A percentile compares a stretch with the other conserved stretches of the same genome.
Evolutionary conservation across 2,113 vertebrate genomes (phyloP).

Genomic region (Colossoma macropomum): DNA sequence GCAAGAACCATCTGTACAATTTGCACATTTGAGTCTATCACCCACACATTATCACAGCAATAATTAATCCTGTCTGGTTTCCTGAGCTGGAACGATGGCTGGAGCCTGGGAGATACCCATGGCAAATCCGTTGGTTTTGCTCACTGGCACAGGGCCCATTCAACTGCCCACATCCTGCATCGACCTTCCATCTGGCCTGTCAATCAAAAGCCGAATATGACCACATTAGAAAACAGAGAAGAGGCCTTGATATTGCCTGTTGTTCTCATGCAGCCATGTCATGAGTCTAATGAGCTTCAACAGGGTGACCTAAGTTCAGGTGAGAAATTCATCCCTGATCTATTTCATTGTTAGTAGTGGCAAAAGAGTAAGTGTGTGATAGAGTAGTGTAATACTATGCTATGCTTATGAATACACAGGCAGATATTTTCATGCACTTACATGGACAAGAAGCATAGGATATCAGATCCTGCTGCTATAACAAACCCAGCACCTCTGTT

Average conservation of each 20-base stretch:
- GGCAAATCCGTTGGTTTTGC: conserved; percentile 43
- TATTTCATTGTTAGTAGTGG: no score
- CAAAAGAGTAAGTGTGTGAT: no score
- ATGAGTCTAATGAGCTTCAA: no score
- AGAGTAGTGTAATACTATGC: background rate
- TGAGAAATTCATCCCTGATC: no score
- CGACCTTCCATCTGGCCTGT: conserved; percentile 40
- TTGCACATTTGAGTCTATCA: conserved; percentile 4
- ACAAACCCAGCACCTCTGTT: conserved; percentile 7
- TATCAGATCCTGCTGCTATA: conserved; percentile 9
- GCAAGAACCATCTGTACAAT: background rate
- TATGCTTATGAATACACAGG: background rate
- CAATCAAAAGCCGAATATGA: conserved; percentile 39
- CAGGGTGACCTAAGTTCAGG: no score
- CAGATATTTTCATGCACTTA: background rate
- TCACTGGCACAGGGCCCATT: conserved; percentile 2
- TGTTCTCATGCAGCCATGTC: background rate
- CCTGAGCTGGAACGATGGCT: conserved; percentile 17
- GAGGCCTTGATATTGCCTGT: background rate
- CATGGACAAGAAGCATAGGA: background rate
- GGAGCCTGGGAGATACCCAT: conserved; percentile 47
- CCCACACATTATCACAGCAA: background rate
- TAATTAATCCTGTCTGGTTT: conserved; percentile 17
- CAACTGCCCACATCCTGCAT: conserved; percentile 31
- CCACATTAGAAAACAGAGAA: background rate